These are phyloP conservation scores for Cantharis rufa DNA, from an alignment of 2,888 invertebrate species.

Conservation along the genomic window DNA sequence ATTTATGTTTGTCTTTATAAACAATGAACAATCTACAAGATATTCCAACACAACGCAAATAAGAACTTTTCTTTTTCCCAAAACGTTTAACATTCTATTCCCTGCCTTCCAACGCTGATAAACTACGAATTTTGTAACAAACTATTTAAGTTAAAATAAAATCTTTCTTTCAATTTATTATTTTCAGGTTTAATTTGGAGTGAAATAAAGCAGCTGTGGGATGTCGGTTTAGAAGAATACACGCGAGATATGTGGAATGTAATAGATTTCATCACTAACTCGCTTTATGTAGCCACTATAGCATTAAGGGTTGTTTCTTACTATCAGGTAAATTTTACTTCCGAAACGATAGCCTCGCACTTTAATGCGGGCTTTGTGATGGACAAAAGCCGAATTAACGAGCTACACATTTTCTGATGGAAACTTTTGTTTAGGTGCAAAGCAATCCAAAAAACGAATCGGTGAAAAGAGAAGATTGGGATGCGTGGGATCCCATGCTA, in stretches of 20 bases:
- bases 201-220: conserved; percentile 98
- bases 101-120: background rate
- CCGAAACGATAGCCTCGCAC: no score
- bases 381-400: background rate
- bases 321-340: conserved; percentile 72
- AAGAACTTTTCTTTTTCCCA: background rate
- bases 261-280: conserved; percentile 97
- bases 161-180: background rate
- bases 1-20: background rate
- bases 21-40: background rate
- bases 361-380: background rate
- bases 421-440: conserved; percentile 41
- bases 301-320: conserved; percentile 93
- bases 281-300: conserved; percentile 95
- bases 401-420: background rate
- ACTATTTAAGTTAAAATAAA: background rate
- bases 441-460: conserved; percentile 42
- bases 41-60: background rate
- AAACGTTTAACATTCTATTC: background rate
- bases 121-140: no score
- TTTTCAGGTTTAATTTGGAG: conserved; percentile 94
- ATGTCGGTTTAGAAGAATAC: conserved; percentile 95
- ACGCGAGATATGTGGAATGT: conserved; percentile 99
- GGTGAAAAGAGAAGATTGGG: conserved; percentile 83
- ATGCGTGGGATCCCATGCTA: conserved; percentile 98